Evolutionary conservation across 2,888 invertebrate species (phyloP).

Genomic region (Clepsis dumicolana): DNA sequence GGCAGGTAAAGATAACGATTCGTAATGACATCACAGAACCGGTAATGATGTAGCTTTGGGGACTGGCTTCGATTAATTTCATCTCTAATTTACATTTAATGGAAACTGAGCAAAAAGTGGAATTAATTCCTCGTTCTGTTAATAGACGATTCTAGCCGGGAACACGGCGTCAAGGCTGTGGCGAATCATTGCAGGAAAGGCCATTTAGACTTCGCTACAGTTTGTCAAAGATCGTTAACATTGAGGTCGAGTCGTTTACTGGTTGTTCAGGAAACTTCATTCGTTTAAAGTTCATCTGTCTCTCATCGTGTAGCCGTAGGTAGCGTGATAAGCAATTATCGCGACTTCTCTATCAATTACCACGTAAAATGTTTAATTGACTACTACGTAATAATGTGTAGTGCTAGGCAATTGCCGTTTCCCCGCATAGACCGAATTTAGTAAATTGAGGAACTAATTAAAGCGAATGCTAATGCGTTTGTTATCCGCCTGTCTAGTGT

Average conservation of each 20-base stretch:
- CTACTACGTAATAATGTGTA: slow-evolving; percentile 17
- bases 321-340: slow-evolving; percentile 8
- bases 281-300: slow-evolving; percentile 36
- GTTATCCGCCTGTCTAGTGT: slow-evolving; percentile 5
- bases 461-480: slow-evolving; percentile 19
- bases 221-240: slow-evolving; percentile 33
- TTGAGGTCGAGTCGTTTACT: slow-evolving; percentile 38
- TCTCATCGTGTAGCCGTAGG: slow-evolving; percentile 1
- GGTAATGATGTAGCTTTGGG: slow-evolving; percentile 57
- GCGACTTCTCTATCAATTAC: slow-evolving; percentile 19
- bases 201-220: slow-evolving; percentile 26
- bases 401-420: slow-evolving; percentile 22
- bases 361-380: slow-evolving; percentile 9
- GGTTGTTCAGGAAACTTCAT: slow-evolving; percentile 26
- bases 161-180: slow-evolving; percentile 56
- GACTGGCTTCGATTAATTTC: slow-evolving; percentile 63
- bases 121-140: slow-evolving; percentile 44
- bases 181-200: slow-evolving; percentile 52
- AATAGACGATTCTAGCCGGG: slow-evolving; percentile 45
- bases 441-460: slow-evolving; percentile 42
- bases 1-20: slow-evolving; percentile 19
- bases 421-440: slow-evolving; percentile 30
- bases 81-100: slow-evolving; percentile 68
- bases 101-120: slow-evolving; percentile 62
- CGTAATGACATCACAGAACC: slow-evolving; percentile 41